Evolutionary conservation across 2,888 invertebrate species (phyloP).

Genomic region (Camptogramma bilineatum): DNA sequence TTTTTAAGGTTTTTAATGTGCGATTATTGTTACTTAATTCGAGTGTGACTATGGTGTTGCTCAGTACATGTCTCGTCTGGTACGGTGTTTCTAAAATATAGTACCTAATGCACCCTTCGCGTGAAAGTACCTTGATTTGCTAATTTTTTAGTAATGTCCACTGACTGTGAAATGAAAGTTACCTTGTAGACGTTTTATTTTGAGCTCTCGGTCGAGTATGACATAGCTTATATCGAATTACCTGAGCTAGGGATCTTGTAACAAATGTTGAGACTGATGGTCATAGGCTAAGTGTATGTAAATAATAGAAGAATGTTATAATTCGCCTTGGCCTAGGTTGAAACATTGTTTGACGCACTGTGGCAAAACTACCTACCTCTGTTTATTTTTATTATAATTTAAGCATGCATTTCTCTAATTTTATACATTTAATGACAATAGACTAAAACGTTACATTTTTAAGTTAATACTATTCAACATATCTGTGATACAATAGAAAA

Average conservation of each 20-base stretch:
- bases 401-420: slow-evolving; percentile 50
- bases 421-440: slow-evolving; percentile 61
- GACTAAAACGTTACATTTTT: slow-evolving; percentile 62
- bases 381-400: slow-evolving; percentile 49
- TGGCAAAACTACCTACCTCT: slow-evolving; percentile 74
- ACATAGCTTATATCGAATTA: slow-evolving; percentile 75
- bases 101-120: slow-evolving; percentile 69
- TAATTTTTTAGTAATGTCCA: slow-evolving; percentile 66
- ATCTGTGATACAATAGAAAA: slow-evolving; percentile 83
- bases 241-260: slow-evolving; percentile 77
- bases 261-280: slow-evolving; percentile 83
- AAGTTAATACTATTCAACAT: slow-evolving; percentile 72
- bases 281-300: slow-evolving; percentile 84
- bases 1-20: slow-evolving; percentile 79
- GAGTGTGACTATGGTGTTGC: slow-evolving; percentile 77
- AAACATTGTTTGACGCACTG: slow-evolving; percentile 72
- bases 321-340: slow-evolving; percentile 82
- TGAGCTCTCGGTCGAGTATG: slow-evolving; percentile 73
- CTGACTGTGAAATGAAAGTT: slow-evolving; percentile 81
- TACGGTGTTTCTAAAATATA: slow-evolving; percentile 71
- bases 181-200: slow-evolving; percentile 77
- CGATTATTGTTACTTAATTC: slow-evolving; percentile 83
- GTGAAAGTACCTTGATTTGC: slow-evolving; percentile 68
- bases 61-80: slow-evolving; percentile 74
- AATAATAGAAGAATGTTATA: slow-evolving; percentile 84